Conservation (phyloP, 2,888 invertebrate species). For the Athetis lepigone region DNA sequence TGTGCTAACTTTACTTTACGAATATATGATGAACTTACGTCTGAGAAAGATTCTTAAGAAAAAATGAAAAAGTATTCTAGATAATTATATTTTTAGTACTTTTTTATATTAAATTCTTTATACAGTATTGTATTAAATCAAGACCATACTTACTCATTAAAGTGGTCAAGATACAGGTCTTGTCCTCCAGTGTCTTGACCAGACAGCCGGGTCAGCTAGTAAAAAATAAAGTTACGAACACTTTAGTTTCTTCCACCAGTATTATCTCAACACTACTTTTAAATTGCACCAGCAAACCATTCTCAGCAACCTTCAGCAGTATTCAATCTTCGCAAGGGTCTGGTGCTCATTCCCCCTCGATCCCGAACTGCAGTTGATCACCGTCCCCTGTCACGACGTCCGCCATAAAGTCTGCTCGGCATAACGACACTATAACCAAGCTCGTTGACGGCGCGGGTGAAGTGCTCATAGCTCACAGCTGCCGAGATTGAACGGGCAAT, state of each 20-base stretch:
- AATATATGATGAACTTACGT: too few species aligned
- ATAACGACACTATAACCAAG: slow-evolving; percentile 49
- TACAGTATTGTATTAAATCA: too few species aligned
- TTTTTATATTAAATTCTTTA: too few species aligned
- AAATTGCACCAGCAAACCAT: slow-evolving; percentile 13
- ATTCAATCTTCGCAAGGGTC: slow-evolving; percentile 43
- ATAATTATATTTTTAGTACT: too few species aligned
- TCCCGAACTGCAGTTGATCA: slow-evolving; percentile 47
- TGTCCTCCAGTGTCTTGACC: too few species aligned
- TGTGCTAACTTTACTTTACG: too few species aligned
- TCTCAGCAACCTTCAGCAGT: slow-evolving; percentile 18
- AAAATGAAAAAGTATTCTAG: too few species aligned
- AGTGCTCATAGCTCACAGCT: slow-evolving; percentile 53
- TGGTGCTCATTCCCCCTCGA: slow-evolving; percentile 29
- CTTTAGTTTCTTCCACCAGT: neutral
- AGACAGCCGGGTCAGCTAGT: too few species aligned
- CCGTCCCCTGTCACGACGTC: slow-evolving; percentile 42
- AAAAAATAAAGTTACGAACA: too few species aligned
- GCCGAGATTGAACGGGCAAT: slow-evolving; percentile 24
- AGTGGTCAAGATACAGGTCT: too few species aligned
- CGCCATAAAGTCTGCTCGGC: slow-evolving; percentile 43
- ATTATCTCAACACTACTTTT: neutral
- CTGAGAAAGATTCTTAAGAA: too few species aligned
- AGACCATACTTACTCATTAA: too few species aligned
- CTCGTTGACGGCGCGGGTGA: slow-evolving; percentile 34